Evolutionary conservation across 2,113 vertebrate species (phyloP), one percentile per base, ranked within the genome.

Genomic region (Helogale parvula): DNA sequence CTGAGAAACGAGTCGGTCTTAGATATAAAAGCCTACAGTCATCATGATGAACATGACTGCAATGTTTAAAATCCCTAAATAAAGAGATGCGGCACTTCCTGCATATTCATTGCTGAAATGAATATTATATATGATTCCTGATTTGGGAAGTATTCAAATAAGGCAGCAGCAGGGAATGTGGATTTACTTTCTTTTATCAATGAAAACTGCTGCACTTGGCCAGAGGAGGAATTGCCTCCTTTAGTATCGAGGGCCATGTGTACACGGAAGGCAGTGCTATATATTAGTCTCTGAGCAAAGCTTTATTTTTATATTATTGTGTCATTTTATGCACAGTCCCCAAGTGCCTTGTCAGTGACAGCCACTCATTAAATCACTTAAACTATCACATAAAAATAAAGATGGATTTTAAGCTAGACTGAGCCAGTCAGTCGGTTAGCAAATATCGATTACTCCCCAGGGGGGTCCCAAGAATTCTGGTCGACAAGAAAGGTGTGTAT

Each of bases 321-420:
- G 97, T 96, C 97, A 79, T 94, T 98, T 97, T 96, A 97, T 97
- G 93, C 85, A 94, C 92, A 66, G 93, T 93, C 88, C 94, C 94
- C 95, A 96, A 97, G 94, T 96, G 96, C 72, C 94, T 95, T 95
- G 97, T 97, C 97, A 76, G 69, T 97, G 97, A 96, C 97, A 98
- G 82, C 68, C 94, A 98, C 97, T 98, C 98, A 98, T 98, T 98
- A 98, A 98, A 98, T 98, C 97, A 98, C 97, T 97, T 97, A 96
- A 97, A 98, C 95, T 97, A 97, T 98, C 97, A 31, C 96, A 98
- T 97, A 98, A 97, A 98, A 94, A 96, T 97, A 98, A 97, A 96
- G 97, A 98, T 94, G 95, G 96, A 97, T 96, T 98, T 98, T 96
- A 97, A 97, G 97, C 97, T 94, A 96, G 91, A 95, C 79, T 80